Evolutionary conservation across 2,113 vertebrate species (phyloP).

Genomic region (Colaptes auratus): DNA sequence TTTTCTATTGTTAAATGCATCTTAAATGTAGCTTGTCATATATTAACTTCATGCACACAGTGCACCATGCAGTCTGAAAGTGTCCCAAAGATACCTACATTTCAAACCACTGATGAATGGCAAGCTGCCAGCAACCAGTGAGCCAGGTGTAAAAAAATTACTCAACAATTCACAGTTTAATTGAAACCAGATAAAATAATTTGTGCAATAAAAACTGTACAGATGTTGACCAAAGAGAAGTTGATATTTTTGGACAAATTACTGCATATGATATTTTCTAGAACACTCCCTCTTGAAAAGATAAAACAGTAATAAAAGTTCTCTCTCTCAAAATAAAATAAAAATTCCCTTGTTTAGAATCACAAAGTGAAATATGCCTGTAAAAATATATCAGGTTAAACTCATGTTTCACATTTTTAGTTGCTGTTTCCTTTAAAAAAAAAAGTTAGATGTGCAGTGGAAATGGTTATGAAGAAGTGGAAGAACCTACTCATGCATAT

Average conservation of each 20-base stretch:
- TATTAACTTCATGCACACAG: constrained; percentile 55
- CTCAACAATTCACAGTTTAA: constrained; percentile 58
- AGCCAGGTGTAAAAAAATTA: constrained; percentile 63
- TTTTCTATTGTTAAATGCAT: constrained; percentile 78
- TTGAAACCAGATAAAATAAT: constrained; percentile 68
- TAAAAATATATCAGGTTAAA: background rate
- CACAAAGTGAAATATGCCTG: background rate
- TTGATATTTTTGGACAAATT: constrained; percentile 17
- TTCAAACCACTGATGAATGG: constrained; percentile 54
- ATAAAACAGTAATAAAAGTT: constrained; percentile 10
- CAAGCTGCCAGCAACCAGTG: constrained; percentile 13
- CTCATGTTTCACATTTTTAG: background rate
- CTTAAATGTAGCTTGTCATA: constrained; percentile 72
- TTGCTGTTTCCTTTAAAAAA: constrained; percentile 2
- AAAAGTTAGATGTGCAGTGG: background rate
- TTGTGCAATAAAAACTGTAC: constrained; percentile 24
- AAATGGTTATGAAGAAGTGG: background rate
- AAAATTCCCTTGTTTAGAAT: background rate
- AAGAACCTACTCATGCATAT: background rate
- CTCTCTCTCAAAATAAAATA: background rate
- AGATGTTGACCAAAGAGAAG: background rate
- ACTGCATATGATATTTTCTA: constrained; percentile 29
- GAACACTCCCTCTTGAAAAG: background rate
- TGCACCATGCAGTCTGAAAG: background rate
- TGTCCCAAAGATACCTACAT: constrained; percentile 29